Evolutionary conservation across 2,888 invertebrate genomes (phyloP), one percentile per base, ranked within the genome.

Genomic region (Hirtodrosophila duncani): DNA sequence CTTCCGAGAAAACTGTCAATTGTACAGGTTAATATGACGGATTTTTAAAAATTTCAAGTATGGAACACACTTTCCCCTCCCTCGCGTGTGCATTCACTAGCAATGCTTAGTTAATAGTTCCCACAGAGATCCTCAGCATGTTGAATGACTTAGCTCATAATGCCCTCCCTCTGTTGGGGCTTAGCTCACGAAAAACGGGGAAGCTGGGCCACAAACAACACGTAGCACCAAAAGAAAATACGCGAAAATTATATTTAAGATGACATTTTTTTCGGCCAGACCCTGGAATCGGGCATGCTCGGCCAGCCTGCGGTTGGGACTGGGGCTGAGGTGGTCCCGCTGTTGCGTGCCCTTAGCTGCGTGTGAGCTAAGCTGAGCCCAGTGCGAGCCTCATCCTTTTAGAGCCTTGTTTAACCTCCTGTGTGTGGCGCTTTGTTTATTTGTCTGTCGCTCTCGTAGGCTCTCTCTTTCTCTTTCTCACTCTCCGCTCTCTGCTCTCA

Each of bases 171-270:
- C n/a, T n/a, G n/a, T n/a, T n/a, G n/a, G n/a, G n/a, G n/a, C n/a
- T n/a, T n/a, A n/a, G n/a, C n/a, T n/a, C 30, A 17, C 24, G 8
- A 13, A 20, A 26, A 31, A 34, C 6, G 33, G 43, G 26, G 27
- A 49, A 53, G 37, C 29, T 42, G 45, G 30, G 10, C 34, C 41
- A 10, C 72, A 64, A 57, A 53, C 75, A 55, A 36, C 65, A 68
- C 52, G 70, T 61, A 30, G 52, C 52, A 33, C 27, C 34, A 60
- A 63, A 45, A 68, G 63, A 80, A 71, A 80, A 71, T 59, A 71
- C 65, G 69, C 72, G 63, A 80, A 80, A 80, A 74, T 74, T 74
- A 81, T 81, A 77, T 77, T 75, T 81, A 81, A 77, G 81, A 74
- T 70, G 75, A 78, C 75, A 77, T 77, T 81, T 78, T 65, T 67